phyloP scores from a whole-genome alignment of 2,113 vertebrate genomes.

The Ameiurus melas region DNA sequence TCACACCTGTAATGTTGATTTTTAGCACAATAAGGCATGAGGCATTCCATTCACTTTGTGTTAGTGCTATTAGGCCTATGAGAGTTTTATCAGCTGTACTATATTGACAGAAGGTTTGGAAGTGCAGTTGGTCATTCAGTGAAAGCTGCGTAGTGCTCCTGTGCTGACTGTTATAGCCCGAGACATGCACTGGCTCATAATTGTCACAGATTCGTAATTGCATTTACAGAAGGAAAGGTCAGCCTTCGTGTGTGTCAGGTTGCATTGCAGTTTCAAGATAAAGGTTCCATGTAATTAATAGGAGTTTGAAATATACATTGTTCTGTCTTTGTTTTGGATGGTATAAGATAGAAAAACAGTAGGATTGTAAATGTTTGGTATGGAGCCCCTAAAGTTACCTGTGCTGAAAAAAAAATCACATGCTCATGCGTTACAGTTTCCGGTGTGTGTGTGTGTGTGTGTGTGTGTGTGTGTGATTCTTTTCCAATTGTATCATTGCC shows the following conservation, averaged over 20 bases:
- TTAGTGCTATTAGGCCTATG: not conserved
- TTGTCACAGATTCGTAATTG: constrained; percentile 13
- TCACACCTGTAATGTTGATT: constrained; percentile 1
- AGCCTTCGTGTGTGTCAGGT: not conserved
- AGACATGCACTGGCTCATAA: not conserved
- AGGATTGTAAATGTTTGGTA: not conserved
- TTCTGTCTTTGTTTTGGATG: not conserved
- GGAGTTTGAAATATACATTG: not conserved
- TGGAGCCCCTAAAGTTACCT: no score
- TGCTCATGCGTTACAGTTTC: no score
- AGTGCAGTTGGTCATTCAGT: not conserved
- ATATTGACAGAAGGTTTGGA: not conserved
- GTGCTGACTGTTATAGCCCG: not conserved
- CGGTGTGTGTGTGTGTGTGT: no score
- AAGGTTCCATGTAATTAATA: not conserved
- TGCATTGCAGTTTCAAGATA: not conserved
- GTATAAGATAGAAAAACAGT: not conserved
- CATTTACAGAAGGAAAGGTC: constrained; percentile 19
- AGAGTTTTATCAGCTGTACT: not conserved
- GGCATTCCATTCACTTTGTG: not conserved
- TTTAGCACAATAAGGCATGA: not conserved
- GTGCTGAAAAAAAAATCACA: no score
- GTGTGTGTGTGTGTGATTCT: no score
- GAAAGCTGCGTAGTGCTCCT: not conserved
- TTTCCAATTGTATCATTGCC: no score